Base-by-base conservation (phyloP, 2,797 vertebrate genomes). In the Cyprinodon diabolis region DNA sequence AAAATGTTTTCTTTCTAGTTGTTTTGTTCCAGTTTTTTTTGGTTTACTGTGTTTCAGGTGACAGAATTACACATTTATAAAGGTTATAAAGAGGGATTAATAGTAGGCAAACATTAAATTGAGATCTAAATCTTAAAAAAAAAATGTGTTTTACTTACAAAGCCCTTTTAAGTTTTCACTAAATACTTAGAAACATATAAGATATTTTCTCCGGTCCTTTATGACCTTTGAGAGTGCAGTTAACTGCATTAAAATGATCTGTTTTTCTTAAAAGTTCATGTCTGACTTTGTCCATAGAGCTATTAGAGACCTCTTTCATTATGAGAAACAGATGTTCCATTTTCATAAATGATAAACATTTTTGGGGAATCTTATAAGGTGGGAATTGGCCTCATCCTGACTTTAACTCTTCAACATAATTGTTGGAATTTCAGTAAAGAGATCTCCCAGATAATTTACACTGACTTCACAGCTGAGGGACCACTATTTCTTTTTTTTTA, bases 271-370 rank as follows among this genome's bases (percentile, higher is more conserved):
- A 37, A 47, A 73, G 4, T 25, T 25, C 48, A 72, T 78, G 56
- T 78, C 43, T 25, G 58, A 37, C 51, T 81, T 82, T 82, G 17
- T 68, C 12, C 52, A 55, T 67, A 40, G n/a, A 83, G 71, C 72
- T 78, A 40, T 72, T 74, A 56, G 58, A 74, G 76, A 81, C 83
- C 84, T 80, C 79, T 69, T 69, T 85, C 81, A 70, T 76, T 74
- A 90, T 85, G 21, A 37, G 52, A 82, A 87, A 74, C 83, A 89
- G 79, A 88, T 92, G 86, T 87, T 57, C 66, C 54, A 72, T 67
- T 68, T 49, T 40, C 13, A 58, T 11, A 30, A 65, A 77, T 75
- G 77, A 52, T 65, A 77, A 52, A 71, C 76, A 79, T 86, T 72
- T 69, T 75, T 40, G 13, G 21, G 67, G 40, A 78, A 70, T 57